Evolutionary conservation across 1,140 invertebrate species (phyloP).

Genomic region (Luehdorfia chinensis): DNA sequence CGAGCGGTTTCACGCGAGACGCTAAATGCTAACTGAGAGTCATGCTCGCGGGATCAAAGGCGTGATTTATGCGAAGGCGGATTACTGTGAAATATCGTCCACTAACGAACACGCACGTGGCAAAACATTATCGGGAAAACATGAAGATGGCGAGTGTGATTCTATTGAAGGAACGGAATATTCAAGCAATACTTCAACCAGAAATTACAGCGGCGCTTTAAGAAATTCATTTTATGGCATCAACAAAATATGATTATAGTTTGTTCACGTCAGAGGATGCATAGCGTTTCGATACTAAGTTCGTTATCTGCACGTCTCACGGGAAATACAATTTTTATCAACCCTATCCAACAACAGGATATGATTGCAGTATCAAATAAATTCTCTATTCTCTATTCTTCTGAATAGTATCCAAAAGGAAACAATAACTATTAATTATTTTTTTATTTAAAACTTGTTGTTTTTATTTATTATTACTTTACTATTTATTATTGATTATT

Average conservation of each 20-base stretch:
- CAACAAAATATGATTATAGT: neutral
- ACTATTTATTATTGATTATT: too few species aligned
- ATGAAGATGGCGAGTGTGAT: slow-evolving; percentile 7
- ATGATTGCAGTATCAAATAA: too few species aligned
- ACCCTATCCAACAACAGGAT: too few species aligned
- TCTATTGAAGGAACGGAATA: neutral
- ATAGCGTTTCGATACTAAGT: too few species aligned
- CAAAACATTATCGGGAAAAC: slow-evolving; percentile 6
- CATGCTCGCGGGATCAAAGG: slow-evolving; percentile 21
- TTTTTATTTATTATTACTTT: too few species aligned
- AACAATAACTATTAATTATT: too few species aligned
- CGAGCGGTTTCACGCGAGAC: slow-evolving; percentile 9
- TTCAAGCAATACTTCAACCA: slow-evolving; percentile 8
- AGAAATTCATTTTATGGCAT: slow-evolving; percentile 6
- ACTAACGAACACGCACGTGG: slow-evolving; percentile 20
- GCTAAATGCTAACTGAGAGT: slow-evolving; percentile 17
- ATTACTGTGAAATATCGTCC: slow-evolving; percentile 26
- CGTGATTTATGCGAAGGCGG: slow-evolving; percentile 20
- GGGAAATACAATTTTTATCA: too few species aligned
- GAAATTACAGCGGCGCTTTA: slow-evolving; percentile 4
- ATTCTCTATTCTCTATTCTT: too few species aligned
- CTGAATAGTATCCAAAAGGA: too few species aligned
- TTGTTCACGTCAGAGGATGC: slow-evolving; percentile 3
- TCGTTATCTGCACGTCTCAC: too few species aligned
- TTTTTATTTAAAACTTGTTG: too few species aligned